Evolutionary conservation across 2,797 vertebrate genomes (phyloP).

Genomic region (Peromyscus nudipes): DNA sequence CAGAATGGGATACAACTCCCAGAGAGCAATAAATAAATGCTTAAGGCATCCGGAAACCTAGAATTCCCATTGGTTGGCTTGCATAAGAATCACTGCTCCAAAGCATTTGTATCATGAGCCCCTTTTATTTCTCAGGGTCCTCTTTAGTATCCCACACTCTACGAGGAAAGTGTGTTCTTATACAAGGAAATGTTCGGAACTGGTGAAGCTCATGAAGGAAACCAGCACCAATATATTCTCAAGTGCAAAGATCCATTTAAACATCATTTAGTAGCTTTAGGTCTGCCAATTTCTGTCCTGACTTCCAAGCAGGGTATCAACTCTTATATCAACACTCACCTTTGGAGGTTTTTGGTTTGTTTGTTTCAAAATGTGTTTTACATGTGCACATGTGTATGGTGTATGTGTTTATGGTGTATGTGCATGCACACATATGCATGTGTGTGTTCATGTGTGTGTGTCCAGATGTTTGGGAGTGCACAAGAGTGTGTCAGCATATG

Average conservation of each 20-base stretch:
- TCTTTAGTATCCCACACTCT: neutral
- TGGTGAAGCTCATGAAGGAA: slow-evolving; percentile 51
- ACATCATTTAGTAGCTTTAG: slow-evolving; percentile 13
- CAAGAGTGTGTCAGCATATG: neutral
- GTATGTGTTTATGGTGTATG: neutral
- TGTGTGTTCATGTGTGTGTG: neutral
- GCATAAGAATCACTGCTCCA: neutral
- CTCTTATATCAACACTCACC: neutral
- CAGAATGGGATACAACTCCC: neutral
- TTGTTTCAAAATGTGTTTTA: neutral
- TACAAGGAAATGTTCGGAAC: slow-evolving; percentile 31
- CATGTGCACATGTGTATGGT: neutral
- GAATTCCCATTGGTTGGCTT: slow-evolving; percentile 51
- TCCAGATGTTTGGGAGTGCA: neutral
- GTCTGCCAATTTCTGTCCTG: neutral
- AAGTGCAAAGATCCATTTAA: slow-evolving; percentile 47
- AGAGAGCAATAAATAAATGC: neutral
- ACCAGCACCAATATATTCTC: neutral
- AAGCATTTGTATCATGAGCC: neutral
- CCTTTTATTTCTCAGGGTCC: slow-evolving; percentile 9
- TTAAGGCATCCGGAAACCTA: neutral
- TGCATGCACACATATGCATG: neutral
- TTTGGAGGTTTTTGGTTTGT: neutral
- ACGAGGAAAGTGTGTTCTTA: neutral
- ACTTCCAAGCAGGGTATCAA: slow-evolving; percentile 4